Evolutionary conservation across 2,888 invertebrate genomes (phyloP).

Genomic region (Willowsia nigromaculata): DNA sequence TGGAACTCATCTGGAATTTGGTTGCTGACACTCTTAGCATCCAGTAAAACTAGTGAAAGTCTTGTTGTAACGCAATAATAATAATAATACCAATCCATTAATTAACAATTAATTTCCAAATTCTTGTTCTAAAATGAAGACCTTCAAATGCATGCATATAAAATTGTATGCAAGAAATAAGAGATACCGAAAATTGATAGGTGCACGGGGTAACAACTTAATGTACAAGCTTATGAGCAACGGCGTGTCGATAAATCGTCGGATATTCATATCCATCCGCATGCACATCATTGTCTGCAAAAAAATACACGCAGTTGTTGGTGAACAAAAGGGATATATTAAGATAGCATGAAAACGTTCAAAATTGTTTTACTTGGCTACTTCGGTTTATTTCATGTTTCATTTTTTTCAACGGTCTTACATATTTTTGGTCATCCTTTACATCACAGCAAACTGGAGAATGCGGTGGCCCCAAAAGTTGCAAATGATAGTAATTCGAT

Average conservation of each 20-base stretch:
- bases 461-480: slow-evolving; percentile 38
- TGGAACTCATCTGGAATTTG: neutral
- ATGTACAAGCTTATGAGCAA: slow-evolving; percentile 14
- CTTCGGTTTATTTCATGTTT: no score
- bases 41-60: slow-evolving; percentile 4
- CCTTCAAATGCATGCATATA: neutral
- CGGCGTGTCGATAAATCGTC: neutral
- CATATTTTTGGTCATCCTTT: slow-evolving; percentile 14
- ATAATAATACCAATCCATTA: neutral
- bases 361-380: no score
- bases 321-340: neutral
- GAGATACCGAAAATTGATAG: neutral
- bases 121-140: no score
- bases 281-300: slow-evolving; percentile 50
- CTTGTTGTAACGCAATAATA: neutral
- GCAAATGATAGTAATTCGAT: neutral
- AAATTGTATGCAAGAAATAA: no score
- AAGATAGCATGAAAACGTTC: no score
- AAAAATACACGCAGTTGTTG: neutral
- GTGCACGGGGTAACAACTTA: neutral
- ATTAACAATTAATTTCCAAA: slow-evolving; percentile 18
- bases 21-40: neutral
- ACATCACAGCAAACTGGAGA: slow-evolving; percentile 47
- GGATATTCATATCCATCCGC: slow-evolving; percentile 3
- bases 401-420: neutral